Evolutionary conservation across 1,140 invertebrate genomes (phyloP), one percentile per base, ranked within the genome.

Genomic region (Hyposmocoma kahamanoa): DNA sequence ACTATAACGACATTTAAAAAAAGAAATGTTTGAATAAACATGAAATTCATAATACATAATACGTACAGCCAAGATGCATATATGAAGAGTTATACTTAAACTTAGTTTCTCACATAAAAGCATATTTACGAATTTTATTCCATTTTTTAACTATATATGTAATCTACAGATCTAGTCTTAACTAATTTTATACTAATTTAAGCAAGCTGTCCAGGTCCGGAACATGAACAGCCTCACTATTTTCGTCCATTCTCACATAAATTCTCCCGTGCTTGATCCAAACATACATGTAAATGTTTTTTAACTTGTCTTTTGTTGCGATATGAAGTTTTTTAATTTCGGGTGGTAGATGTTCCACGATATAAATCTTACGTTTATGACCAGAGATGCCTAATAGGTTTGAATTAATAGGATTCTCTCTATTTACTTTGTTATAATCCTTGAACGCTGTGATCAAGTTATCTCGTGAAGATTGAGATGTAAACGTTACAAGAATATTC

Each of bases 401-500:
- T 9, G 21, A 11, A 22, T 47, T 32, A 10, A 38, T 17, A 15
- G 20, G 24, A 18, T 32, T 22, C 10, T 19, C 19, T 34, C 13
- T 11, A 34, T 22, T 20, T 36, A 5, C 8, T 22, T 36, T 10
- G 45, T 47, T 36, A 20, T 22, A 47, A 9, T 32, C 5, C 6
- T 47, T 18, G 5, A 13, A 11, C 3, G 30, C 44, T 6, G 44
- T 36, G 4, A 47, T 10, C 1, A 47, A 19, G 2, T 13, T n/a
- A 22, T 49, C 38, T n/a, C 47, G n/a, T n/a, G 21, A 6, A 0
- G 36, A 26, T 5, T 22, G 26, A 1, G 47, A 10, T 17, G 22
- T 9, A 18, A 47, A 26, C 1, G 21, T 47, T 3, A 39, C 22
- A 19, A 47, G 2, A 6, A 47, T 47, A 10, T 39, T 47, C 17